Percentiles rank a stretch among this genome's conserved stretches.
Conservation (phyloP, 2,797 vertebrate species). For the Kryptopterus vitreolus region DNA sequence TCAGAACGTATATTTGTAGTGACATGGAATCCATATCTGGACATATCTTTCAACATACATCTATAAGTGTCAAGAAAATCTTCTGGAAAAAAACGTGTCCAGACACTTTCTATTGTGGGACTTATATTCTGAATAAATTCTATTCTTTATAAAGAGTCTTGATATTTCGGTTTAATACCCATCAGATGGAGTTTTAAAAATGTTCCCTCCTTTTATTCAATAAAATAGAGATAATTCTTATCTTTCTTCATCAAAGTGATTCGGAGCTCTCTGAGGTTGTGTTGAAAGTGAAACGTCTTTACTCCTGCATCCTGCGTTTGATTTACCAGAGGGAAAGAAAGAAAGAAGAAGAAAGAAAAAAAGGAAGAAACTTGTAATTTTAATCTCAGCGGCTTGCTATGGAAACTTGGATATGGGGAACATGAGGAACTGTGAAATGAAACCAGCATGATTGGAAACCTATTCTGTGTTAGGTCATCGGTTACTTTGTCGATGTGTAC, state of each 20-base stretch:
- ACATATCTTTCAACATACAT: too few species aligned
- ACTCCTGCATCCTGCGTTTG: not conserved
- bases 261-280: not conserved
- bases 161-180: not conserved
- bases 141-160: not conserved
- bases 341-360: too few species aligned
- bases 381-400: not conserved
- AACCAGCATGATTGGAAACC: constrained; percentile 48
- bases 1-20: not conserved
- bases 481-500: not conserved
- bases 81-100: not conserved
- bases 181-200: not conserved
- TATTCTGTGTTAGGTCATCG: not conserved
- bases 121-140: not conserved
- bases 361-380: not conserved
- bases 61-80: not conserved
- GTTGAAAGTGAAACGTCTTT: not conserved
- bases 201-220: not conserved
- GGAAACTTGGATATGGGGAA: constrained; percentile 25
- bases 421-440: constrained; percentile 55
- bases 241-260: not conserved
- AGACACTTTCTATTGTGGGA: not conserved
- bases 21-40: not conserved
- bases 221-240: not conserved
- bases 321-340: not conserved